phyloP scores from a whole-genome alignment of 2,113 vertebrate genomes.

The Platichthys stellatus region DNA sequence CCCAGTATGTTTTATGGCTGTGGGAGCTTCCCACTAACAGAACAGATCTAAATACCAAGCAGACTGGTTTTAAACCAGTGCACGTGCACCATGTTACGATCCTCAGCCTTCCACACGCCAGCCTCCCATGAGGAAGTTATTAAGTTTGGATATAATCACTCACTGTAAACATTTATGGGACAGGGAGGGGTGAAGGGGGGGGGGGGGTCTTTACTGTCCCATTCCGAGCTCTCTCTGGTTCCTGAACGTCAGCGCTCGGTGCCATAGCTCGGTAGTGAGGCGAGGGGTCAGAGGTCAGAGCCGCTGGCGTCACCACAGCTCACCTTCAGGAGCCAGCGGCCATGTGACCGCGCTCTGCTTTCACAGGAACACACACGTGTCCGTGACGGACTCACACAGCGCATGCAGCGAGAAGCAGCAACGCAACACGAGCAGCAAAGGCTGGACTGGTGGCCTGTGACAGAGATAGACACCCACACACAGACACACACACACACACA shows the following conservation, averaged over 20 bases:
- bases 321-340: conserved; percentile 18
- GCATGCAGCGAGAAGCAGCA: not conserved
- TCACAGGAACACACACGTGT: not conserved
- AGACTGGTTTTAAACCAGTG: too few relatives aligned
- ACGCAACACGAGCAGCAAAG: conserved; percentile 36
- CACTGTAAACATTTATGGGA: not conserved
- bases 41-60: too few relatives aligned
- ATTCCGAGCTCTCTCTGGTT: too few relatives aligned
- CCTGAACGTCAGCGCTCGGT: too few relatives aligned
- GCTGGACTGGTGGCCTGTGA: not conserved
- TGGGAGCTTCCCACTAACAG: too few relatives aligned
- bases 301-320: conserved; percentile 9
- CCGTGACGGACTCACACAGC: not conserved
- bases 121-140: too few relatives aligned
- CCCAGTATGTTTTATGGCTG: too few relatives aligned
- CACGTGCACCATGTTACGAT: too few relatives aligned
- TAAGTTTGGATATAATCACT: not conserved
- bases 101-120: too few relatives aligned
- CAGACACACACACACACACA: not conserved
- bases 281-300: conserved; percentile 46
- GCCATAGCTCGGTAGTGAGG: conserved; percentile 26
- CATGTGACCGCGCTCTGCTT: conserved; percentile 31
- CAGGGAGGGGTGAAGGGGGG: not conserved
- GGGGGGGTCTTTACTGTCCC: not conserved
- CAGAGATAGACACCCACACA: not conserved